phyloP scores from a whole-genome alignment of 1,140 invertebrate species.

The Eriosoma lanigerum region DNA sequence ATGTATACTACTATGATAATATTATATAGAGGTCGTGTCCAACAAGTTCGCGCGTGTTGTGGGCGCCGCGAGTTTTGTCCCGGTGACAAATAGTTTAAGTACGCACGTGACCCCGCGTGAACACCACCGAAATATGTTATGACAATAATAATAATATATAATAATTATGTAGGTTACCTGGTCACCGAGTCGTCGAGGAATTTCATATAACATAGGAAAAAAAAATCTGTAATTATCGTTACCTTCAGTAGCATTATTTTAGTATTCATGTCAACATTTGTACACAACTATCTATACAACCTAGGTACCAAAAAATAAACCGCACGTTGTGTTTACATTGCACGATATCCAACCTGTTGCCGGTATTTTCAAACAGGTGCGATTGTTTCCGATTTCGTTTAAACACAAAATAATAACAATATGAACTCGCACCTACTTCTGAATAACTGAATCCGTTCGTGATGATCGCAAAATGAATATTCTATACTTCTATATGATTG shows the following conservation, averaged over 20 bases:
- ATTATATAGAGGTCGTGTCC: conserved; percentile 3
- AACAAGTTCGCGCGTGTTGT: not conserved
- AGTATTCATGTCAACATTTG: too few species aligned
- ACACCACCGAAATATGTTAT: conserved; percentile 9
- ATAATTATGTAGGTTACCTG: too few species aligned
- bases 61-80: not conserved
- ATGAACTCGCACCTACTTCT: not conserved
- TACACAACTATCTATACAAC: too few species aligned
- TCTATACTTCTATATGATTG: too few species aligned
- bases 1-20: too few species aligned
- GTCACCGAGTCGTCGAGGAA: too few species aligned
- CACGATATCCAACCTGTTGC: not conserved
- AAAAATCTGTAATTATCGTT: too few species aligned
- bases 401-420: too few species aligned
- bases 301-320: too few species aligned
- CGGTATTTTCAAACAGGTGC: not conserved
- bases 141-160: not conserved
- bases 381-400: not conserved
- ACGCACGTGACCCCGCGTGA: not conserved
- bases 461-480: not conserved
- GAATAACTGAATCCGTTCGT: conserved; percentile 1
- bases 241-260: too few species aligned
- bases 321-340: too few species aligned
- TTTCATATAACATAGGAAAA: too few species aligned
- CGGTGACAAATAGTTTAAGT: not conserved